Base-by-base conservation (phyloP, 2,888 invertebrate species). In the Nemotelus pantherinus region DNA sequence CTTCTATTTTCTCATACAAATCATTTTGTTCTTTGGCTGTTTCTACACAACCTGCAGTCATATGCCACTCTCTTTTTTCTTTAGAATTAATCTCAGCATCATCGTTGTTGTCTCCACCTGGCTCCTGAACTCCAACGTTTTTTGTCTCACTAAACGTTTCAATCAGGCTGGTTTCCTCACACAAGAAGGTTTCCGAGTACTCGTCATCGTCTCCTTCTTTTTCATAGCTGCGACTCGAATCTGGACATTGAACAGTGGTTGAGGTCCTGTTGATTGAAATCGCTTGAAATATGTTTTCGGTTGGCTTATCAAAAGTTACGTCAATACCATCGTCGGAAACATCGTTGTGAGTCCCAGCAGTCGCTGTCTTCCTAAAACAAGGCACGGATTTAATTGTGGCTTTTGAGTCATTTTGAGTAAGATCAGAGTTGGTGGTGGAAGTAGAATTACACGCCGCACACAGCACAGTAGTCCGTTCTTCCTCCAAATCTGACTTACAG, bases 101-200 rank as follows among this genome's bases (percentile, higher is more conserved):
- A 63, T 9, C 63, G 41, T 9, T 43, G 4, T 43, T 25, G 7
- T 63, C 63, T 63, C 5, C 43, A 63, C 4, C 25, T 41, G 39
- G 39, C 4, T 43, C 9, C 25, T 63, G n/a, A 43, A 63, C 63
- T 7, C 43, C 63, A 63, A 25, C 9, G 3, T 63, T 43, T 43
- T 43, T 63, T 63, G 63, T 41, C 43, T 39, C 43, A 25, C 43
- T 63, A 3, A 63, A 57, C 57, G 57, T 25, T 57, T 48, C n/a
- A 2, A 43, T 55, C 3, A 55, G 44, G 55, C 55, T 71, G 43
- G 53, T 57, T 44, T 71, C 71, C 43, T 71, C 71, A 10, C 71
- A 71, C 44, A 71, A 25, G 25, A 71, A 71, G 6, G 71, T 71
- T 7, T 71, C 71, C 48, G 71, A 71, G 57, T 43, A 71, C 9